Conservation (phyloP, 2,888 invertebrate genomes). For the Tromatobia lineatoria region DNA sequence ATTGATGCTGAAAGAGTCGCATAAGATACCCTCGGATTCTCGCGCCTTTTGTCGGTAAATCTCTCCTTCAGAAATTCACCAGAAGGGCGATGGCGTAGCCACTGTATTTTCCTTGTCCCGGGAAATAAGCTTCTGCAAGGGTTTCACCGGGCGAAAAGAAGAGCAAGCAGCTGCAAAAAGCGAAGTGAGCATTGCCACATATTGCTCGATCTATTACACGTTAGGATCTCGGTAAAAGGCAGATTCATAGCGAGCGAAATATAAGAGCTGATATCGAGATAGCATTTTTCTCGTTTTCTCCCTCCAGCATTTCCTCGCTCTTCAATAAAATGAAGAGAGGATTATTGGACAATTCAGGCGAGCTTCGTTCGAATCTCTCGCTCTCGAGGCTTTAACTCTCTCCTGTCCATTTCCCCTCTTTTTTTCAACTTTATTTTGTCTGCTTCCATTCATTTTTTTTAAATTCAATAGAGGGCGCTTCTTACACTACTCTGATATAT, state of each 20-base stretch:
- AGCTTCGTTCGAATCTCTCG: constrained; percentile 65
- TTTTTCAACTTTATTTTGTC: constrained; percentile 44
- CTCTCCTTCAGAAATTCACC: too few relatives aligned
- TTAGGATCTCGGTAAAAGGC: constrained; percentile 37
- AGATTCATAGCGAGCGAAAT: constrained; percentile 11
- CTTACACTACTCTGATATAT: neutral
- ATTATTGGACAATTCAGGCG: constrained; percentile 68
- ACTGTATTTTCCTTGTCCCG: neutral
- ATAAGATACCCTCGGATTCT: too few relatives aligned
- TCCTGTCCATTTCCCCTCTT: constrained; percentile 53
- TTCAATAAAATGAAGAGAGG: constrained; percentile 64
- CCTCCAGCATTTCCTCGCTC: constrained; percentile 51
- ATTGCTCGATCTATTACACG: constrained; percentile 59
- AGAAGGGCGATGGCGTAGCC: too few relatives aligned
- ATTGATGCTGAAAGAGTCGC: too few relatives aligned
- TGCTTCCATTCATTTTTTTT: constrained; percentile 35
- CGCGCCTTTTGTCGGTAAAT: too few relatives aligned
- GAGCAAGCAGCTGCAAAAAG: constrained; percentile 11
- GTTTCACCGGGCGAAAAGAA: neutral
- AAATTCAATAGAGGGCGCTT: constrained; percentile 16
- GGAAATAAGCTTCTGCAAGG: constrained; percentile 21
- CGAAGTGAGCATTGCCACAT: constrained; percentile 51
- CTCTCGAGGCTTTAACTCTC: constrained; percentile 64
- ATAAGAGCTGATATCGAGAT: neutral
- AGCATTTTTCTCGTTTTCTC: constrained; percentile 39